Evolutionary conservation across 23 tunicate genomes (phyloP).

Genomic region (Halocynthia aurantium): DNA sequence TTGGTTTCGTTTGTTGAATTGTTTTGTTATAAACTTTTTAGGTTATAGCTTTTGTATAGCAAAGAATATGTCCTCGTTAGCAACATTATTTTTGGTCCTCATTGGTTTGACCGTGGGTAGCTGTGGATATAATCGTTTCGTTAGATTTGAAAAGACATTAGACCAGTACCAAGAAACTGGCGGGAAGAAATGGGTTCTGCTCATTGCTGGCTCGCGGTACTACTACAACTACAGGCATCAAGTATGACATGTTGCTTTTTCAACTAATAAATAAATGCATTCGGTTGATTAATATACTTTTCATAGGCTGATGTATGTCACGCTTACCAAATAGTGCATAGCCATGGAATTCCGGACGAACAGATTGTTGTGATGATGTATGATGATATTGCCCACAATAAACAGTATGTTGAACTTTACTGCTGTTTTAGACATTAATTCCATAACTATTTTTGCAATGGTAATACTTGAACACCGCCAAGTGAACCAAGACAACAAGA

Average conservation of each 20-base stretch:
- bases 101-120: no score
- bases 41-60: no score
- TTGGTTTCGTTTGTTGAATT: no score
- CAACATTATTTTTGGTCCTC: no score
- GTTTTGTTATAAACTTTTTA: no score
- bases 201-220: constrained; percentile 71
- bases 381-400: constrained; percentile 68
- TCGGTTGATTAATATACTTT: background rate
- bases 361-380: constrained; percentile 93
- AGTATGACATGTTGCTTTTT: constrained; percentile 15
- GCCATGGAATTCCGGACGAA: constrained; percentile 87
- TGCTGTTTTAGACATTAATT: no score
- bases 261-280: background rate
- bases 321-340: constrained; percentile 75
- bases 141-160: background rate
- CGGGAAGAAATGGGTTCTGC: constrained; percentile 81
- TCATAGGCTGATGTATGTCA: constrained; percentile 89
- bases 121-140: no score
- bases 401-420: constrained; percentile 33
- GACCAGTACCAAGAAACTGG: background rate
- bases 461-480: no score
- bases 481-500: no score
- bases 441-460: no score
- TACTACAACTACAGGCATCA: constrained; percentile 84
- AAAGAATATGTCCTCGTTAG: no score